Percentiles rank a stretch among this genome's conserved stretches.
phyloP scores from a whole-genome alignment of 2,888 invertebrate species.

The Disparrhopalites patrizii region DNA sequence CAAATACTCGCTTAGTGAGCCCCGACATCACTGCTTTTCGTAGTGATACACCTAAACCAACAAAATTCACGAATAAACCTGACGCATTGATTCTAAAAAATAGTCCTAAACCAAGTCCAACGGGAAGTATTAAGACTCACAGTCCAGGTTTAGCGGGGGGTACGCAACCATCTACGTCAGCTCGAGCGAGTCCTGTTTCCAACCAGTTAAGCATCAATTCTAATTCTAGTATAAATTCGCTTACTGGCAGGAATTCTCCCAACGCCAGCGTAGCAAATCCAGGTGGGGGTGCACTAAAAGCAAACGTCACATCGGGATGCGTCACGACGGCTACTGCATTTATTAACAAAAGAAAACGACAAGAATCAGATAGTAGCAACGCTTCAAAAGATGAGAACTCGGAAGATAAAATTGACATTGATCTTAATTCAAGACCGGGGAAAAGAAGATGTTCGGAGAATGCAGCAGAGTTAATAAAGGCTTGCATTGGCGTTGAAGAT shows the following conservation, averaged over 20 bases:
- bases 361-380: slow-evolving; percentile 72
- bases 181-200: slow-evolving; percentile 28
- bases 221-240: neutral
- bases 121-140: slow-evolving; percentile 35
- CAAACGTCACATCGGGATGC: too few relatives aligned
- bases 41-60: slow-evolving; percentile 43
- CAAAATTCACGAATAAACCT: slow-evolving; percentile 34
- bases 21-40: slow-evolving; percentile 49
- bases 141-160: slow-evolving; percentile 17
- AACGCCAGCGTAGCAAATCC: neutral
- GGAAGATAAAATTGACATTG: slow-evolving; percentile 54
- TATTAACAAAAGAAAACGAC: slow-evolving; percentile 64
- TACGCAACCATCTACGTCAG: slow-evolving; percentile 16
- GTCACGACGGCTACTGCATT: slow-evolving; percentile 3
- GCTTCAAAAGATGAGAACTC: slow-evolving; percentile 57
- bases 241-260: slow-evolving; percentile 27
- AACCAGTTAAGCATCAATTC: slow-evolving; percentile 4
- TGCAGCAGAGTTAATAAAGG: slow-evolving; percentile 60
- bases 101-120: slow-evolving; percentile 49
- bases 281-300: slow-evolving; percentile 4
- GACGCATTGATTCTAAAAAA: slow-evolving; percentile 37
- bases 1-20: slow-evolving; percentile 51
- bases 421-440: slow-evolving; percentile 53
- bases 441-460: slow-evolving; percentile 63
- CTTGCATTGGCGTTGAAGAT: slow-evolving; percentile 57